Percentiles rank a stretch among this genome's conserved stretches.
Evolutionary conservation across 2,888 invertebrate species (phyloP).

Genomic region (Ischnus inquisitorius): DNA sequence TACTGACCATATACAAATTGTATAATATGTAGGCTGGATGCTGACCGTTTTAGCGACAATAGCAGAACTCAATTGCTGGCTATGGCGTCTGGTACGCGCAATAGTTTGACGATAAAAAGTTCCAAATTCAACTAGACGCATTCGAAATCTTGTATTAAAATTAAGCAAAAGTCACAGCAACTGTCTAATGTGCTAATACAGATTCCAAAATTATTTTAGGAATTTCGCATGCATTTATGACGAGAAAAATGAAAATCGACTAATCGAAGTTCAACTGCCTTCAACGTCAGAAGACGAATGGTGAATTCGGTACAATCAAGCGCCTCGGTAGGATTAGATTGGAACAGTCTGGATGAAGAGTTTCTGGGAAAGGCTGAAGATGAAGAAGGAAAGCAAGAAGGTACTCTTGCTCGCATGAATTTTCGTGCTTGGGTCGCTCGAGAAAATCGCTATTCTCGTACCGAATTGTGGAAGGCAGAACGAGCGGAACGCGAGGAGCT

Average conservation of each 20-base stretch:
- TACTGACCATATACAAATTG: neutral
- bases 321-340: slow-evolving; percentile 28
- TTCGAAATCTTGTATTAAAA: too few species aligned
- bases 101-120: too few species aligned
- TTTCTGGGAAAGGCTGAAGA: neutral
- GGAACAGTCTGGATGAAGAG: slow-evolving; percentile 11
- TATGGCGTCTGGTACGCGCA: neutral
- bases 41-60: neutral
- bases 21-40: neutral
- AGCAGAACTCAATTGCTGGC: neutral
- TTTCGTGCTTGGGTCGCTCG: slow-evolving; percentile 13
- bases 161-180: too few species aligned
- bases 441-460: slow-evolving; percentile 47
- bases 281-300: neutral
- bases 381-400: slow-evolving; percentile 25
- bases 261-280: neutral
- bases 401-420: neutral
- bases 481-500: slow-evolving; percentile 40
- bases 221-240: too few species aligned
- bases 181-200: too few species aligned
- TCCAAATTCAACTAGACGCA: too few species aligned
- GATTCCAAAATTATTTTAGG: too few species aligned
- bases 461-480: slow-evolving; percentile 46
- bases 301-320: slow-evolving; percentile 12
- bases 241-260: neutral